Percentiles rank a stretch among this genome's conserved stretches.
These are phyloP conservation scores for Hoplodrina blanda DNA, from an alignment of 2,888 invertebrate genomes.

Conservation along the genomic window DNA sequence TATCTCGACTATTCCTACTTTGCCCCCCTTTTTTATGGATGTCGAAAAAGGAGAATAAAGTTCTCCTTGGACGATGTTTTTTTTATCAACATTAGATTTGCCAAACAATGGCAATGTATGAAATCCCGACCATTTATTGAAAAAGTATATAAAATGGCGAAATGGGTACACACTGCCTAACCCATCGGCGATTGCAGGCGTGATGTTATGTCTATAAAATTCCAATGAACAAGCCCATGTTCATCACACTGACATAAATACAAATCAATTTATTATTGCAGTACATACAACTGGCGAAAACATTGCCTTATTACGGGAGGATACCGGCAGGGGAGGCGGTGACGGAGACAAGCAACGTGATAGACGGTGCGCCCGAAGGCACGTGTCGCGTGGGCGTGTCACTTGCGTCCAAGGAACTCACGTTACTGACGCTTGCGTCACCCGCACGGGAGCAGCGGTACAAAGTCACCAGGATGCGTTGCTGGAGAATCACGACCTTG, in stretches of 20 bases:
- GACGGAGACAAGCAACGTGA: constrained; percentile 78
- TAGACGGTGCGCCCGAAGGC: constrained; percentile 66
- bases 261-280: constrained; percentile 78
- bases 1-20: too few relatives aligned
- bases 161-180: too few relatives aligned
- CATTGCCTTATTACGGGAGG: constrained; percentile 97
- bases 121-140: background rate
- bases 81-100: too few relatives aligned
- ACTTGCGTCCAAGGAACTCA: constrained; percentile 96
- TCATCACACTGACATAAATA: background rate
- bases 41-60: too few relatives aligned
- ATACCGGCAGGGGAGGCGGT: constrained; percentile 90
- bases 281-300: constrained; percentile 96
- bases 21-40: too few relatives aligned
- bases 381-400: constrained; percentile 91
- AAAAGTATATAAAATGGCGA: background rate
- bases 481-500: constrained; percentile 98
- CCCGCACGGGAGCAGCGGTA: constrained; percentile 96
- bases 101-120: too few relatives aligned
- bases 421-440: constrained; percentile 92
- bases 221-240: background rate
- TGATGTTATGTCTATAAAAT: too few relatives aligned
- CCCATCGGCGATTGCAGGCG: too few relatives aligned
- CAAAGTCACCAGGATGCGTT: constrained; percentile 98
- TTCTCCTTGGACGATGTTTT: too few relatives aligned